A percentile compares a stretch with the other conserved stretches of the same genome.
These are phyloP conservation scores for Cyprinodon variegatus DNA, from an alignment of 2,113 vertebrate species.

Conservation along the genomic window DNA sequence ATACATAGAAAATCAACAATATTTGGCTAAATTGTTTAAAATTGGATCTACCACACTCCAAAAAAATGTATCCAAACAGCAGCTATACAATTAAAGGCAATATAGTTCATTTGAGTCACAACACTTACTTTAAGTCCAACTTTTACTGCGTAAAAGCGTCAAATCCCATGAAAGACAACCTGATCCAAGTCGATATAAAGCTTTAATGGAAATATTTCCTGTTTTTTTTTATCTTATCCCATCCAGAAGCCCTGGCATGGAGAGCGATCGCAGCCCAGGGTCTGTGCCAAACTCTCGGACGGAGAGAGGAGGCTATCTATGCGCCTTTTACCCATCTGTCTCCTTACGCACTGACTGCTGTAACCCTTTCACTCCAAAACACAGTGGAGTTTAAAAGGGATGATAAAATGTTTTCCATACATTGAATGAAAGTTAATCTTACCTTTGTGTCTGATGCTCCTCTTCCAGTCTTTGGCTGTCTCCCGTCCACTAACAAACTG, in stretches of 20 bases:
- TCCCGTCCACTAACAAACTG: slow-evolving; percentile 99
- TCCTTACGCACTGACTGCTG: slow-evolving; percentile 67
- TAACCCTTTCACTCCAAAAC: slow-evolving; percentile 79
- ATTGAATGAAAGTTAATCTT: slow-evolving; percentile 44
- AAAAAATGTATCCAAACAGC: background rate
- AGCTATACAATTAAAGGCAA: background rate
- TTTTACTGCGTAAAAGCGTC: slow-evolving; percentile 46
- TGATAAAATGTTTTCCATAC: background rate
- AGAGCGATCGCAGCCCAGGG: slow-evolving; percentile 49
- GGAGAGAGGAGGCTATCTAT: slow-evolving; percentile 40
- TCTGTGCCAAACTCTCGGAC: slow-evolving; percentile 46
- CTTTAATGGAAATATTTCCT: background rate
- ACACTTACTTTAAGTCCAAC: slow-evolving; percentile 12
- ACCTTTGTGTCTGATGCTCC: slow-evolving; percentile 98
- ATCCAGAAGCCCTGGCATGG: slow-evolving; percentile 43
- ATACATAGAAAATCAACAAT: background rate
- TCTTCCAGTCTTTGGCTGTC: slow-evolving; percentile 98
- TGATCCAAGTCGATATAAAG: slow-evolving; percentile 3
- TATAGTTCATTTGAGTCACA: background rate
- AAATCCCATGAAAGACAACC: slow-evolving; percentile 42
- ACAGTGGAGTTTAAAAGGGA: slow-evolving; percentile 32
- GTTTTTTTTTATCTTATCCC: slow-evolving; percentile 50
- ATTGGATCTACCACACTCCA: background rate
- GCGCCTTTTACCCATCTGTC: slow-evolving; percentile 60
- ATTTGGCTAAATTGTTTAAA: background rate